These are phyloP conservation scores for Forbesichthys agassizii DNA, from an alignment of 2,113 vertebrate species.

Conservation along the genomic window DNA sequence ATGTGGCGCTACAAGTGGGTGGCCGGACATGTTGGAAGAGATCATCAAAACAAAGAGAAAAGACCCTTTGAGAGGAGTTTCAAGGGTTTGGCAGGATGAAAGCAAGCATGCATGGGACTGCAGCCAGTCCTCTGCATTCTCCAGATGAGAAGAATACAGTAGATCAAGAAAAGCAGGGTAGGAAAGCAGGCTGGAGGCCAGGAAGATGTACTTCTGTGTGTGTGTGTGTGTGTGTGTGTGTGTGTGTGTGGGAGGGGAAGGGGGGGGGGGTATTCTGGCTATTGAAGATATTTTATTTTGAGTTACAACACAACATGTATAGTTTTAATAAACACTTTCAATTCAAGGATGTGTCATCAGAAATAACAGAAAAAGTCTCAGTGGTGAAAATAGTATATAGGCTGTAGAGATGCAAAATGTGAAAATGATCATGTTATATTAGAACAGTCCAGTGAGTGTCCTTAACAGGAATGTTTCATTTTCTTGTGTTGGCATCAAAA, in stretches of 20 bases:
- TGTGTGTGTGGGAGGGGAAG: background rate
- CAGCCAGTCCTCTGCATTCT: conserved; percentile 62
- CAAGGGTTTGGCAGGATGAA: conserved; percentile 50
- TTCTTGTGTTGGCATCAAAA: too few species aligned
- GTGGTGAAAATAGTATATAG: too few species aligned
- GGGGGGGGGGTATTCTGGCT: too few species aligned
- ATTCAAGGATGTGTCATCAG: too few species aligned
- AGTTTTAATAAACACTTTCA: too few species aligned
- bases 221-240: conserved; percentile 13
- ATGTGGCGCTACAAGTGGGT: conserved; percentile 53
- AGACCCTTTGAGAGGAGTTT: conserved; percentile 43
- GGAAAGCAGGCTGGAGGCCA: conserved; percentile 50
- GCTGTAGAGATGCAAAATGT: too few species aligned
- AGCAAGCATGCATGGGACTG: conserved; percentile 55
- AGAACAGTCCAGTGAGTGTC: too few species aligned
- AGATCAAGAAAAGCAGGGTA: conserved; percentile 68
- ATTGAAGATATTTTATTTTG: too few species aligned
- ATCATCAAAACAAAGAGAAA: conserved; percentile 44
- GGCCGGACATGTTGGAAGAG: conserved; percentile 66
- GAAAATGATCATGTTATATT: too few species aligned
- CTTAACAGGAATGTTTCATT: too few species aligned
- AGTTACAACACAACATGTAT: too few species aligned
- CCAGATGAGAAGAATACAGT: conserved; percentile 59
- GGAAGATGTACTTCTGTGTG: conserved; percentile 50
- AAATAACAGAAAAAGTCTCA: too few species aligned